Percentiles rank a stretch among this genome's conserved stretches.
These are phyloP conservation scores for Ailurus styani DNA, from an alignment of 2,113 vertebrate genomes.

Conservation along the genomic window DNA sequence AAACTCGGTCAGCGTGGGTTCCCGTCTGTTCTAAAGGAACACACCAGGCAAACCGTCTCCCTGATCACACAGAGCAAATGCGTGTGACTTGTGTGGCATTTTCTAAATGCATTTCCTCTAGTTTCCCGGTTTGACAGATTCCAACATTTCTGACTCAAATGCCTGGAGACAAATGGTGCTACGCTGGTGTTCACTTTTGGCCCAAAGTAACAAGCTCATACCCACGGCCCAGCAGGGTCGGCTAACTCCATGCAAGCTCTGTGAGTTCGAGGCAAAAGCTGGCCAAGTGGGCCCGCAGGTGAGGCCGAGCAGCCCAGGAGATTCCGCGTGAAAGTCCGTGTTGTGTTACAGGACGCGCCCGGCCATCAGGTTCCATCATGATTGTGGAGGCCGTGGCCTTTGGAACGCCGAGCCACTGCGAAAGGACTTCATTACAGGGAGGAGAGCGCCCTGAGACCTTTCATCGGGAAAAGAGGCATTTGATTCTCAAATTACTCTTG, in stretches of 20 bases:
- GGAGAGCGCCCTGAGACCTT: not conserved
- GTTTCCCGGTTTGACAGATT: not conserved
- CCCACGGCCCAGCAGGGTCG: not conserved
- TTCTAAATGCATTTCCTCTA: not conserved
- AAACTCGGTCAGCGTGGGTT: not conserved
- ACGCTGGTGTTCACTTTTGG: not conserved
- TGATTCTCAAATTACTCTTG: not conserved
- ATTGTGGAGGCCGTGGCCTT: rapidly evolving
- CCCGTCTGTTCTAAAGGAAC: not conserved
- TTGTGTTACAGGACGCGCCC: not conserved
- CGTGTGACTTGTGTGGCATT: rapidly evolving
- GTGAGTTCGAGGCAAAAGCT: rapidly evolving
- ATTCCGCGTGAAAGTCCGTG: not conserved
- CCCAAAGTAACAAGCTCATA: rapidly evolving
- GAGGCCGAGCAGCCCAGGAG: rapidly evolving
- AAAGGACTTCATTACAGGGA: not conserved
- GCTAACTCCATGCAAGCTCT: rapidly evolving
- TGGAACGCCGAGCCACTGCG: rapidly evolving
- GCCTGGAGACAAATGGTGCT: not conserved
- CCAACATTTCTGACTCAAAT: rapidly evolving
- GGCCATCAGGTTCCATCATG: rapidly evolving
- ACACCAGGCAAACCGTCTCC: rapidly evolving
- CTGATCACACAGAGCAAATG: rapidly evolving
- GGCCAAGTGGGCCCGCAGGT: rapidly evolving
- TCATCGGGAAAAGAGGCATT: not conserved